Evolutionary conservation across 2,113 vertebrate species (phyloP).

Genomic region (Pangasianodon hypophthalmus): DNA sequence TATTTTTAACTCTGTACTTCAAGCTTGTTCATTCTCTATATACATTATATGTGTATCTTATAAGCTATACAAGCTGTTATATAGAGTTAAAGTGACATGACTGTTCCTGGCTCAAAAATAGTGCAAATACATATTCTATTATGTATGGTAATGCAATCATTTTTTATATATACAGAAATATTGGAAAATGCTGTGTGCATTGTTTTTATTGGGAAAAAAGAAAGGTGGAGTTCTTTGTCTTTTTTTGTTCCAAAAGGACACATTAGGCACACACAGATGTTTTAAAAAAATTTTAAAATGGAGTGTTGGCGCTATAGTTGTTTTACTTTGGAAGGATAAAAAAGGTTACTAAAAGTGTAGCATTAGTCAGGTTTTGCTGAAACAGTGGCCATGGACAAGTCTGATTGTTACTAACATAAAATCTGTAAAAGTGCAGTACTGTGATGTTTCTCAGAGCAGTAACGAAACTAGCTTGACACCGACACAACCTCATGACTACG

Average conservation of each 20-base stretch:
- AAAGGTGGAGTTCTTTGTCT: neutral
- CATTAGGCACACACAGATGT: constrained; percentile 37
- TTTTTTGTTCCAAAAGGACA: neutral
- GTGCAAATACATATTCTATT: constrained; percentile 48
- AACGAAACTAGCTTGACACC: neutral
- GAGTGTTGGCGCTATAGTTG: neutral
- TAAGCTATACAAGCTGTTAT: constrained; percentile 53
- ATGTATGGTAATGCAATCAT: constrained; percentile 52
- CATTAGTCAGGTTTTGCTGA: neutral
- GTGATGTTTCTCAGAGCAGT: neutral
- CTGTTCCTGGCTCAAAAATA: constrained; percentile 51
- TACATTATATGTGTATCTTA: constrained; percentile 49
- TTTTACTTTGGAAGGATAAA: constrained; percentile 2
- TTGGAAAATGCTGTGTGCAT: constrained; percentile 9
- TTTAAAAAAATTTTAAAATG: constrained; percentile 16
- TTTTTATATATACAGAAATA: constrained; percentile 54
- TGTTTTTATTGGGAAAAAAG: neutral
- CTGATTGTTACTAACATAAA: neutral
- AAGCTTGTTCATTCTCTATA: constrained; percentile 54
- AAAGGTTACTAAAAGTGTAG: neutral
- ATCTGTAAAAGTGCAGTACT: neutral
- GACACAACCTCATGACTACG: neutral
- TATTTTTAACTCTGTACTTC: constrained; percentile 56
- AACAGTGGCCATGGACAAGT: neutral
- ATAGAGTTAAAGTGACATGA: constrained; percentile 56